A percentile compares a stretch with the other conserved stretches of the same genome.
phyloP scores from a whole-genome alignment of 1,140 invertebrate genomes.

The Caenorhabditis remanei region DNA sequence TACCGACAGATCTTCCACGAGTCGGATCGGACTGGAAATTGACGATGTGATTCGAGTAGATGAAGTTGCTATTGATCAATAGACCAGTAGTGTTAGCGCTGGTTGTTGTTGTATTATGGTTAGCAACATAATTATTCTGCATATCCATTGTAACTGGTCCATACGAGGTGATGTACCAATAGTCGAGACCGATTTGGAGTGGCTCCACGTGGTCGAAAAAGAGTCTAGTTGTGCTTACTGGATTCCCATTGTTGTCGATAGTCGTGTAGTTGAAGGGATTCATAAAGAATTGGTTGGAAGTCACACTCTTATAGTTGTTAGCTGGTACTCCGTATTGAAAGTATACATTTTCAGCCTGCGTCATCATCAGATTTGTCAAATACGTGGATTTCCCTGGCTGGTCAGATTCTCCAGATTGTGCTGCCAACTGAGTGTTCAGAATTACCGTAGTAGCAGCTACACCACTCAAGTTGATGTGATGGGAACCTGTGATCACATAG shows the following conservation, averaged over 20 bases:
- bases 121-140: slow-evolving; percentile 2
- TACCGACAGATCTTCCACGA: neutral
- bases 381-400: neutral
- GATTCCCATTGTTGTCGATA: neutral
- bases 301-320: neutral
- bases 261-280: neutral
- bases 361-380: neutral
- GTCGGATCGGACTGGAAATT: neutral
- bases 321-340: no score
- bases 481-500: neutral
- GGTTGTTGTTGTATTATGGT: neutral
- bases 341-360: no score
- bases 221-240: neutral
- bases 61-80: neutral
- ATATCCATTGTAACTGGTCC: neutral
- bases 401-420: neutral
- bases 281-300: neutral
- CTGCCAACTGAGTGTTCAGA: neutral
- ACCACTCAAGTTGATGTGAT: neutral
- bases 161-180: neutral
- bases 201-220: slow-evolving; percentile 7
- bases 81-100: neutral
- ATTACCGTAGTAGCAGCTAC: neutral
- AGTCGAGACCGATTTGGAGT: neutral
- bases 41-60: neutral